Conservation (phyloP, 2,797 vertebrate species). For the Carcharodon carcharias region DNA sequence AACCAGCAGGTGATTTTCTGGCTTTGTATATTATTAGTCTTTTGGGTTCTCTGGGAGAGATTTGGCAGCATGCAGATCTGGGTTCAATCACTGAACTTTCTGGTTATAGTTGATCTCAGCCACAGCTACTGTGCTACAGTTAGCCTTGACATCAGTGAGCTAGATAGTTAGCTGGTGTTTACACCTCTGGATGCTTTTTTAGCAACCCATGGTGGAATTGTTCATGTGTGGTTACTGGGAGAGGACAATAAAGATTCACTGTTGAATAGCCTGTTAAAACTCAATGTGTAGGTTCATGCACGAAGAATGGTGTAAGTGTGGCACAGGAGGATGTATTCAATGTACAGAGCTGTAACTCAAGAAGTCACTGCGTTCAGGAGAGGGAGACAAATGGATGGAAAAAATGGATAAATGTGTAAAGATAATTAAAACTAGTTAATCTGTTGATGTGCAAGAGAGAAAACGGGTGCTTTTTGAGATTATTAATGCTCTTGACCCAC, state of each 20-base stretch:
- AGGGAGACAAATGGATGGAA: not conserved
- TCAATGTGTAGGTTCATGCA: not conserved
- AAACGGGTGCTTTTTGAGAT: not conserved
- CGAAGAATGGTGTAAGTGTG: not conserved
- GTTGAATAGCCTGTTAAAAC: not conserved
- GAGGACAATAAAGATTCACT: not conserved
- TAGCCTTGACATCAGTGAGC: not conserved
- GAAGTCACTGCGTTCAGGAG: not conserved
- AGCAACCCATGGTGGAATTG: not conserved
- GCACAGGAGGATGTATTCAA: not conserved
- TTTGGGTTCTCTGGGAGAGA: not conserved
- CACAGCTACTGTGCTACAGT: too few species aligned
- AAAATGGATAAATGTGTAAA: not conserved
- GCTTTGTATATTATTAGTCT: not conserved
- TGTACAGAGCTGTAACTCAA: not conserved
- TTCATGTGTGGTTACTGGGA: not conserved
- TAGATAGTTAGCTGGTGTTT: not conserved
- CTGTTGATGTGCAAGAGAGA: not conserved
- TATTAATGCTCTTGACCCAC: not conserved
- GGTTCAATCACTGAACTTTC: not conserved
- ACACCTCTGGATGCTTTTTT: not conserved
- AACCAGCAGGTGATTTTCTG: constrained; percentile 83
- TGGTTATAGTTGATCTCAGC: not conserved
- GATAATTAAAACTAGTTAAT: not conserved
- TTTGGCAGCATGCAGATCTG: not conserved